These are phyloP conservation scores for Formica aserva DNA, from an alignment of 2,888 invertebrate genomes.

Conservation along the genomic window DNA sequence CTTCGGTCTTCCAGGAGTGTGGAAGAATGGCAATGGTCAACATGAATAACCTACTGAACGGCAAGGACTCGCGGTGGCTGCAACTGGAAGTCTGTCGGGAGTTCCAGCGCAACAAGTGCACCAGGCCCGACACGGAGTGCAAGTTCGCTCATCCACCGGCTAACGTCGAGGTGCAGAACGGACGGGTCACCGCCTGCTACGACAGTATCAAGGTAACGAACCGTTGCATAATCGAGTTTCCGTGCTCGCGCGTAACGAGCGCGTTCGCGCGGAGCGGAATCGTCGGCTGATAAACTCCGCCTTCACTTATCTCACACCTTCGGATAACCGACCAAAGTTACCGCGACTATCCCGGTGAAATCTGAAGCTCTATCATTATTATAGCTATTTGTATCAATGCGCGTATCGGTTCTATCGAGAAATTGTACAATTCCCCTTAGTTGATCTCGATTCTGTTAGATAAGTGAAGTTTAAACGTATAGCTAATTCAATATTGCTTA, in stretches of 20 bases:
- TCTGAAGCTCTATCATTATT: constrained; percentile 34
- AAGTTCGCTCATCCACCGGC: constrained; percentile 99
- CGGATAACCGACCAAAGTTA: background rate
- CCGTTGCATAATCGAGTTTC: constrained; percentile 67
- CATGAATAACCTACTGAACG: constrained; percentile 98
- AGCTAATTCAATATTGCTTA: background rate
- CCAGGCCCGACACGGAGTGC: constrained; percentile 99
- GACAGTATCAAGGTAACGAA: constrained; percentile 99
- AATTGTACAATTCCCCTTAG: background rate
- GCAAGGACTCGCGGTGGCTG: constrained; percentile 99
- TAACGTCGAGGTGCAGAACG: constrained; percentile 99
- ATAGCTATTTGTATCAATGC: constrained; percentile 17
- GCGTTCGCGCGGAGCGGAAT: constrained; percentile 47
- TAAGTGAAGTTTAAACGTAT: constrained; percentile 7
- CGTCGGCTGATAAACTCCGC: constrained; percentile 38
- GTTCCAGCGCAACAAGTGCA: constrained; percentile 99
- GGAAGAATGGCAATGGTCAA: constrained; percentile 94
- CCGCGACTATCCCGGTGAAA: background rate
- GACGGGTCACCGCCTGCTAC: constrained; percentile 99
- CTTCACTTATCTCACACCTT: constrained; percentile 48
- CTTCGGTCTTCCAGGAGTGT: constrained; percentile 69
- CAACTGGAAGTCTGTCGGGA: constrained; percentile 99
- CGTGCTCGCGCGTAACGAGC: constrained; percentile 53
- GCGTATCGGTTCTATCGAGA: background rate
- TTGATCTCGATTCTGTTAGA: constrained; percentile 16